These are phyloP conservation scores for Danio albolineatus DNA, from an alignment of 2,797 vertebrate species.

Conservation along the genomic window DNA sequence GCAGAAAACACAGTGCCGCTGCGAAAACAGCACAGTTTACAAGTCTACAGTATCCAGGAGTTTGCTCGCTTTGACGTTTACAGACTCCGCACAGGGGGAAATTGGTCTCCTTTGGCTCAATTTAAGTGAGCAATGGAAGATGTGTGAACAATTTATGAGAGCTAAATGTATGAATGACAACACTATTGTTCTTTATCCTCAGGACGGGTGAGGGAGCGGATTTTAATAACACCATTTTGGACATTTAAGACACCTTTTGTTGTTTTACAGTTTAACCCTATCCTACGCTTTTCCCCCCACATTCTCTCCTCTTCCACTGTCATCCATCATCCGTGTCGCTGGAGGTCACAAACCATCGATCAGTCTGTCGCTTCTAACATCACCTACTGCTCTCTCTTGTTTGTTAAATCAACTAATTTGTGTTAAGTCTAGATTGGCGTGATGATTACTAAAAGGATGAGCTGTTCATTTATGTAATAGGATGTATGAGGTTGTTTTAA, in stretches of 20 bases:
- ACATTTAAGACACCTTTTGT: slow-evolving; percentile 56
- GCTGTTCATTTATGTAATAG: neutral
- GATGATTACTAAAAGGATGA: neutral
- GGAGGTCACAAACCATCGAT: slow-evolving; percentile 51
- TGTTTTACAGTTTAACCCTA: slow-evolving; percentile 55
- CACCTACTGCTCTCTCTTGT: slow-evolving; percentile 8
- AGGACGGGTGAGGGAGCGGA: slow-evolving; percentile 20
- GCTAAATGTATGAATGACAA: slow-evolving; percentile 41
- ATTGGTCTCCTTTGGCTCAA: slow-evolving; percentile 36
- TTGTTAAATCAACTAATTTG: neutral
- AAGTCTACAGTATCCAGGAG: slow-evolving; percentile 9
- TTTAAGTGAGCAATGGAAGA: slow-evolving; percentile 26
- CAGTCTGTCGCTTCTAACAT: slow-evolving; percentile 29
- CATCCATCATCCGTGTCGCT: slow-evolving; percentile 59
- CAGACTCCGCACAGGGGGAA: slow-evolving; percentile 16
- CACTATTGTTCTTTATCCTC: slow-evolving; percentile 34
- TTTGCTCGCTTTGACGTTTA: slow-evolving; percentile 17
- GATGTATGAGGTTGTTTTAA: neutral
- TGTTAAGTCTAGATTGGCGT: neutral
- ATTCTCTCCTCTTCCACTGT: slow-evolving; percentile 45
- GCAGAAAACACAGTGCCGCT: slow-evolving; percentile 19
- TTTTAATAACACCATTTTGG: slow-evolving; percentile 47
- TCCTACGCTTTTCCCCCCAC: slow-evolving; percentile 31
- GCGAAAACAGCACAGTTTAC: slow-evolving; percentile 5
- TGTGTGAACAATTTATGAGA: slow-evolving; percentile 18